Evolutionary conservation across 2,888 invertebrate species (phyloP), one percentile per base, ranked within the genome.

Genomic region (Caenorhabditis sp.): DNA sequence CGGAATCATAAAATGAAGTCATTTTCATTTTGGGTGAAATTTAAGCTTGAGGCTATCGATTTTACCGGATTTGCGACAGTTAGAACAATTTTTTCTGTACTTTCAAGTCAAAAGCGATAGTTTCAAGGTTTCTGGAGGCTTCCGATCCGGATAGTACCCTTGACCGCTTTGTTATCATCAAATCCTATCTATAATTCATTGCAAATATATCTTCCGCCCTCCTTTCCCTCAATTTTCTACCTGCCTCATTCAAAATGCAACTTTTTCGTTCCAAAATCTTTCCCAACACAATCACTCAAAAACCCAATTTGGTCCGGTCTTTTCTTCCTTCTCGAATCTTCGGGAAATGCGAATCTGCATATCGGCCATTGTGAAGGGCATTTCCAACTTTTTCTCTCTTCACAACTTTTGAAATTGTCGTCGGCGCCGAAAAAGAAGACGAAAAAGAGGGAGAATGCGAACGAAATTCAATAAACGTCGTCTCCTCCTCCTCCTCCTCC

Each of bases 401-500:
- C 35, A 45, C 35, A 20, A n/a, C 52, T 58, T 52, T 68, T 66
- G 27, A 32, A 20, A 32, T 41, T 63, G 27, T 52, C 39, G 52
- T 46, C 52, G 48, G 20, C 45, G n/a, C 37, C 52, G 39, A 62
- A 53, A 53, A 53, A 37, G 24, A 48, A 45, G 52, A 32, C 24
- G 13, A 30, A n/a, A 27, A 17, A 17, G 24, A n/a, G 27, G 32
- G 7, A 4, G 32, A 13, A 26, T 27, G 66, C 58, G 58, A 59
- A 70, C 70, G 59, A 71, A 71, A 71, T 71, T 71, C 71, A 71
- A 71, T 71, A 71, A 71, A 71, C 71, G 55, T 71, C 56, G 46
- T 59, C 43, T 17, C 50, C 39, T 32, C 45, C 32, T 37, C 41
- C 17, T 56, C 37, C 24, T 24, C 32, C 35, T 39, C 41, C 11